phyloP scores from a whole-genome alignment of 1,140 invertebrate genomes.

The Neelides sp. region DNA sequence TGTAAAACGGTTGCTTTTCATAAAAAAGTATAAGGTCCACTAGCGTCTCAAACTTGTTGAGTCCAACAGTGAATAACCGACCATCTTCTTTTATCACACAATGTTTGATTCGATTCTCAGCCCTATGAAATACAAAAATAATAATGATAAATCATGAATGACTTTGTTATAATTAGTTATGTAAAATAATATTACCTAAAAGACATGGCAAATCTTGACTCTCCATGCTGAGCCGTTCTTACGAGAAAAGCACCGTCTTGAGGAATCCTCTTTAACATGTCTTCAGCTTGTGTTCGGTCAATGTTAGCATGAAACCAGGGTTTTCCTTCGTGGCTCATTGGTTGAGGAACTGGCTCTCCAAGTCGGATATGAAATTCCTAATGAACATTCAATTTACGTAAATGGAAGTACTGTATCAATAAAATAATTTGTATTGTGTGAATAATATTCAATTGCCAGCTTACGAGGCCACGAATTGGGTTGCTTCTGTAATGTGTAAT shows the following conservation, averaged over 20 bases:
- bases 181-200: constrained; percentile 53
- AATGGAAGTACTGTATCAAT: background rate
- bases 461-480: constrained; percentile 66
- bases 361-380: constrained; percentile 75
- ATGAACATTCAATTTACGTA: background rate
- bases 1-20: constrained; percentile 77
- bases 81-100: constrained; percentile 86
- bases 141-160: background rate
- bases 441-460: constrained; percentile 16
- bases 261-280: constrained; percentile 64
- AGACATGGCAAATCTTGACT: constrained; percentile 79
- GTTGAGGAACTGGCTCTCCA: constrained; percentile 83
- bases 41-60: constrained; percentile 83
- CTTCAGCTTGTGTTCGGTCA: constrained; percentile 67
- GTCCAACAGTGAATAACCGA: constrained; percentile 75
- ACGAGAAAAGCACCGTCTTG: constrained; percentile 87
- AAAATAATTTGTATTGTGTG: background rate
- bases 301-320: constrained; percentile 83
- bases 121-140: constrained; percentile 44
- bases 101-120: constrained; percentile 87
- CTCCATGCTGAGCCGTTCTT: constrained; percentile 69
- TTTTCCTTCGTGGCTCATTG: constrained; percentile 83
- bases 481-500: constrained; percentile 81
- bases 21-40: constrained; percentile 84
- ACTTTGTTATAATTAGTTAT: background rate